These are phyloP conservation scores for Agonum fuliginosum DNA, from an alignment of 2,888 invertebrate genomes.

Conservation along the genomic window DNA sequence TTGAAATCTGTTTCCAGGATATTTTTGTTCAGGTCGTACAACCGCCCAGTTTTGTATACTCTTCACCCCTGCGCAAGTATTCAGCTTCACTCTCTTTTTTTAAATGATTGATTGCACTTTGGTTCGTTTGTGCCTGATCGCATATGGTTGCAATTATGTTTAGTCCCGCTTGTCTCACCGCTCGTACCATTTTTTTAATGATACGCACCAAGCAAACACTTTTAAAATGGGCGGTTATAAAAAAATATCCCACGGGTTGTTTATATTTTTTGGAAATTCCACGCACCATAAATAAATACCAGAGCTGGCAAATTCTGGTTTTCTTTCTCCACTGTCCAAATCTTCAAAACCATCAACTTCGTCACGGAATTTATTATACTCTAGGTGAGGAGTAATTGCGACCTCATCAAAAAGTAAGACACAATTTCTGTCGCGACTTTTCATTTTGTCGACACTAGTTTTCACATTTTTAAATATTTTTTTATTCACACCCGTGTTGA, in stretches of 20 bases:
- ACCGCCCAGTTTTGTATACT: neutral
- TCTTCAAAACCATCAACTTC: slow-evolving; percentile 62
- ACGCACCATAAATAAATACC: slow-evolving; percentile 27
- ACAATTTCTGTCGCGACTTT: slow-evolving; percentile 57
- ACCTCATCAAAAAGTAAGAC: slow-evolving; percentile 61
- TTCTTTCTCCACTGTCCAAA: slow-evolving; percentile 56
- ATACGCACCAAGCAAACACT: neutral
- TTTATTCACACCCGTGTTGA: slow-evolving; percentile 6
- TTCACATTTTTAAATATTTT: slow-evolving; percentile 17
- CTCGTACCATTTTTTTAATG: neutral
- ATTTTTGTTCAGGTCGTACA: neutral
- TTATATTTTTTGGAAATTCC: slow-evolving; percentile 23
- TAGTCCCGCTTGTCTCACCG: neutral
- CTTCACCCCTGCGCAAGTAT: neutral
- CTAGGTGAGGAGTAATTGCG: neutral
- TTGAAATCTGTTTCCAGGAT: neutral
- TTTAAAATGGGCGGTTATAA: neutral
- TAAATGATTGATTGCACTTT: slow-evolving; percentile 7
- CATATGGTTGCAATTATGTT: slow-evolving; percentile 22
- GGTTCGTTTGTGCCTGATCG: slow-evolving; percentile 28
- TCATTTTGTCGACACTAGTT: neutral
- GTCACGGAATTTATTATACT: slow-evolving; percentile 43
- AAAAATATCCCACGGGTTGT: slow-evolving; percentile 14
- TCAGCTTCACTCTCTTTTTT: neutral
- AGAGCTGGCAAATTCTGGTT: slow-evolving; percentile 56